phyloP scores from a whole-genome alignment of 2,888 invertebrate species.

The Phalangium opilio region DNA sequence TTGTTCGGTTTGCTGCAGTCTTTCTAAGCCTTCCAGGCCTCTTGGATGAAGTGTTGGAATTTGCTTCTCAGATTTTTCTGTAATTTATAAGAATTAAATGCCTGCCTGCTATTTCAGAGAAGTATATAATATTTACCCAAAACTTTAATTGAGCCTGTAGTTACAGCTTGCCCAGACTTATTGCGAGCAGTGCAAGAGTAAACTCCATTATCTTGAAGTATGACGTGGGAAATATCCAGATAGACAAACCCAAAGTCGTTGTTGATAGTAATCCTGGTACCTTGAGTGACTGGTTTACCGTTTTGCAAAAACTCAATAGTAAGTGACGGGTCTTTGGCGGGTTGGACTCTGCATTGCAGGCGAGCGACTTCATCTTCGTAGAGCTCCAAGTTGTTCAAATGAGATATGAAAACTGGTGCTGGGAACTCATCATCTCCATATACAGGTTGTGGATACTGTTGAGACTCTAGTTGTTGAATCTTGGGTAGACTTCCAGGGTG shows the following conservation, averaged over 20 bases:
- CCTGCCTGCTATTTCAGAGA: too few species aligned
- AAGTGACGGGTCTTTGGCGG: conserved; percentile 76
- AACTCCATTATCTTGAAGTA: conserved; percentile 80
- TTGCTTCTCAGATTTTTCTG: too few species aligned
- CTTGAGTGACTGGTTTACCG: conserved; percentile 61
- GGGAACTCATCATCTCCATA: conserved; percentile 55
- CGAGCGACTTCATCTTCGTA: conserved; percentile 73
- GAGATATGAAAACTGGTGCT: conserved; percentile 73
- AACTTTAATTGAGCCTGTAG: conserved; percentile 73
- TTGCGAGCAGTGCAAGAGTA: conserved; percentile 81
- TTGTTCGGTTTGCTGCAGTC: conserved; percentile 76
- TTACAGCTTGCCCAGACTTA: conserved; percentile 72
- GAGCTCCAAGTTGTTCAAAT: conserved; percentile 76
- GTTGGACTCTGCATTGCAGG: conserved; percentile 83
- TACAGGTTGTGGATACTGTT: conserved; percentile 46
- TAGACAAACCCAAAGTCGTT: conserved; percentile 94
- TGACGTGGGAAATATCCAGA: conserved; percentile 69
- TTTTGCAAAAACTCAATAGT: conserved; percentile 87
- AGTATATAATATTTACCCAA: conserved; percentile 46
- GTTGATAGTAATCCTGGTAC: conserved; percentile 49
- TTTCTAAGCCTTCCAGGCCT: conserved; percentile 74
- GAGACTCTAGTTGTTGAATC: conserved; percentile 63
- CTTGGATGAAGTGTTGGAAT: conserved; percentile 62
- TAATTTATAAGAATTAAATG: too few species aligned
- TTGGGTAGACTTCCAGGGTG: conserved; percentile 77